These are phyloP conservation scores for Latheticus oryzae DNA, from an alignment of 2,888 invertebrate species.

Conservation along the genomic window DNA sequence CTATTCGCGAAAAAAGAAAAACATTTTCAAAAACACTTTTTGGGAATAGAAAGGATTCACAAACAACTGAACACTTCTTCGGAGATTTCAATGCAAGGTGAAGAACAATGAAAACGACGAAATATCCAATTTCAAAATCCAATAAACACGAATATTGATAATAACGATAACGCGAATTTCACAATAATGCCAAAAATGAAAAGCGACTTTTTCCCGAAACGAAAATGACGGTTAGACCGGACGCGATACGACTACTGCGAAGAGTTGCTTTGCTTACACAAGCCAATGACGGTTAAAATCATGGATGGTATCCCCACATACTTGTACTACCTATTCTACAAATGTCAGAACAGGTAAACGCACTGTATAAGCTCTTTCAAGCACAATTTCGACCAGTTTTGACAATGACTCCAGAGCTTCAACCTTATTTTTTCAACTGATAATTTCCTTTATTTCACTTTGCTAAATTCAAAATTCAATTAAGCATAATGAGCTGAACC, in stretches of 20 bases:
- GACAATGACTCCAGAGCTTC: slow-evolving; percentile 14
- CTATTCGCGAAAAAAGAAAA: background rate
- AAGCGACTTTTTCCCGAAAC: slow-evolving; percentile 10
- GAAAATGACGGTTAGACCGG: slow-evolving; percentile 36
- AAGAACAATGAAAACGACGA: slow-evolving; percentile 3
- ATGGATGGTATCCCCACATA: slow-evolving; percentile 51
- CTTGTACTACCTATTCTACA: slow-evolving; percentile 60
- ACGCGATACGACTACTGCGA: slow-evolving; percentile 32
- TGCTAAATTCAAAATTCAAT: too few species aligned
- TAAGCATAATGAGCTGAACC: too few species aligned
- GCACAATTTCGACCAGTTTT: slow-evolving; percentile 19
- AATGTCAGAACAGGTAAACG: slow-evolving; percentile 64
- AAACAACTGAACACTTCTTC: slow-evolving; percentile 7
- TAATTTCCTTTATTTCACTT: too few species aligned
- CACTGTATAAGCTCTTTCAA: slow-evolving; percentile 44
- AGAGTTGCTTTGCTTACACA: slow-evolving; percentile 20
- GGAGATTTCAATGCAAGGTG: slow-evolving; percentile 29
- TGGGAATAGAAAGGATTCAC: slow-evolving; percentile 1
- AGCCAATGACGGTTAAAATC: slow-evolving; percentile 41
- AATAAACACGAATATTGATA: background rate
- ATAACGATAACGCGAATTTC: too few species aligned
- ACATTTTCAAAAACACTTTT: slow-evolving; percentile 13
- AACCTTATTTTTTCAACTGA: too few species aligned
- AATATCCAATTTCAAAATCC: background rate
- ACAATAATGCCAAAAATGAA: slow-evolving; percentile 1